Evolutionary conservation across 2,113 vertebrate genomes (phyloP), one percentile per base, ranked within the genome.

Genomic region (Catagonus wagneri): DNA sequence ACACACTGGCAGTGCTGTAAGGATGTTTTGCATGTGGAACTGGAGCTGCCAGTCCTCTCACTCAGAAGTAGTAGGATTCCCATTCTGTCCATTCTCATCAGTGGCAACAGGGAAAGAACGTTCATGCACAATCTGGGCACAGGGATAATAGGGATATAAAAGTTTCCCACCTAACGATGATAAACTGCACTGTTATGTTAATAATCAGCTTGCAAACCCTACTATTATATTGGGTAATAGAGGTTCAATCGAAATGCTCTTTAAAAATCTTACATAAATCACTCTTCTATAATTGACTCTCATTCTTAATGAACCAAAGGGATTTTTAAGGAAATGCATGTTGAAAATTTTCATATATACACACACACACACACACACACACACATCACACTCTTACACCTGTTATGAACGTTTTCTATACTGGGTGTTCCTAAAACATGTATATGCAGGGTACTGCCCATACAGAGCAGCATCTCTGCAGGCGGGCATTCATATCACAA

Each of bases 261-360:
- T 96, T 95, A 74, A 97, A 89, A 93, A 72, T 63, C 83, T 80
- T 88, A 36, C 58, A 27, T 81, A 95, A 96, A 69, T 97, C 84
- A 95, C 27, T 58, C 54, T 96, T 92, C 85, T 88, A 84, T 72
- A 93, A 89, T 65, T 84, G 76, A 96, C 88, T 84, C 56, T 90
- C 36, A 95, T 86, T 93, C 63, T 85, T 85, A 94, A 92, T 71
- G 72, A 22, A 84, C 76, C 83, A 85, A 84, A 90, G 15, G n/a
- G 23, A 88, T 95, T 79, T 84, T 97, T 85, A 88, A 83, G 74
- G 75, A 94, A 97, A 90, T 75, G n/a, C 72, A 72, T 71, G n/a
- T 79, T 83, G 69, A 93, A 93, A 83, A 32, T 79, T 93, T 93
- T 96, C 76, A 66, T 90, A 65, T 76, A 65, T 17, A 11, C 75